Base-by-base conservation (phyloP, 2,888 invertebrate species). In the Lobophora halterata region DNA sequence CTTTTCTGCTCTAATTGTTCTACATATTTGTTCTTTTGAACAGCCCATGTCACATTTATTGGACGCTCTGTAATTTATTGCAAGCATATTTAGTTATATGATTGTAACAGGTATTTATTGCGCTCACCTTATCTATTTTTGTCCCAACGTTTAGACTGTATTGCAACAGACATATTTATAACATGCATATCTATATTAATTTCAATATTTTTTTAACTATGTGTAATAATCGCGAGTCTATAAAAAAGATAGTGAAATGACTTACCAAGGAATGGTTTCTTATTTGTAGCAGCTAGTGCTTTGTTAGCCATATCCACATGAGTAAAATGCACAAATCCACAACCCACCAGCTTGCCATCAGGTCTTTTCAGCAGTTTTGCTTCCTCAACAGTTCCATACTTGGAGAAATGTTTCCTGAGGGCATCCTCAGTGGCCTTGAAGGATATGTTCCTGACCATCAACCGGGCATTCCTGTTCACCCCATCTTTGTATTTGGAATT, bases 301-400 rank as follows among this genome's bases (percentile, higher is more conserved):
- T 93, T 93, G 7, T 93, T 92, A 3, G 97, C 97, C 78, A 92
- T 91, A 41, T 91, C 91, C 2, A 93, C 90, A 8, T 90, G 89
- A 29, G 90, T 90, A 65, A 92, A 98, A 70, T 97, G 96, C 1
- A 98, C 89, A 77, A 98, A 98, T 2, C 94, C 96, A 77, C 96
- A 97, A 2, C 97, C 97, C 1, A 94, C 92, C 5, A 93, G 78
- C 63, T 91, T 93, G 0, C 94, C 94, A 76, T 94, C 92, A 0
- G 92, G 87, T 47, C 90, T 91, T 57, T 91, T 92, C n/a, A 95
- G 70, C 17, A 97, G 68, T 55, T 92, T 92, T 0, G 96, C 89
- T 58, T 96, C 94, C 46, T 90, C 89, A 1, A 97, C 88, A 14
- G 90, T 89, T 0, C 97, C 97, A 81, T 90, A 95, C 44, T 91